Evolutionary conservation across 2,797 vertebrate genomes (phyloP).

Genomic region (Nothura maculosa): DNA sequence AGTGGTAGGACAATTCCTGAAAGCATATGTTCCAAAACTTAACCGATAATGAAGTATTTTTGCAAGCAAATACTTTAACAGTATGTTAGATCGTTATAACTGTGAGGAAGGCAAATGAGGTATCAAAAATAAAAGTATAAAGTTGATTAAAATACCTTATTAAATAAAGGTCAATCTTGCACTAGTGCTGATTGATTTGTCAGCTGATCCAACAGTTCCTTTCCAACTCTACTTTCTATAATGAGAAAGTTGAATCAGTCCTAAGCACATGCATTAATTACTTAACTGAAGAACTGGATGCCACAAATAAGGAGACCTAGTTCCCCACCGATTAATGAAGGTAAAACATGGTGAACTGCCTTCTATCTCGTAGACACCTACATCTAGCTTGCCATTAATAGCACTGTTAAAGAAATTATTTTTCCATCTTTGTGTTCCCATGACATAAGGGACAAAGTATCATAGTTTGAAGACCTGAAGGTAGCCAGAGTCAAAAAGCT

Average conservation of each 20-base stretch:
- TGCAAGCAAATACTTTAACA: not conserved
- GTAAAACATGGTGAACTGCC: not conserved
- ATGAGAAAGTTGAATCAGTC: slow-evolving; percentile 64
- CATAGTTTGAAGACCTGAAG: not conserved
- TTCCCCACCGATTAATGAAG: slow-evolving; percentile 33
- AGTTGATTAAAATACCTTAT: slow-evolving; percentile 68
- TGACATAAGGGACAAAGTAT: not conserved
- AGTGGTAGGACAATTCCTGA: not conserved
- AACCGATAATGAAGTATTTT: not conserved
- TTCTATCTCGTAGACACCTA: not conserved
- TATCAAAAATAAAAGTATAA: slow-evolving; percentile 20
- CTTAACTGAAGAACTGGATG: slow-evolving; percentile 1
- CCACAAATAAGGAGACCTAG: slow-evolving; percentile 5
- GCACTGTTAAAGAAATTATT: not conserved
- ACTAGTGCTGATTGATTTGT: slow-evolving; percentile 53
- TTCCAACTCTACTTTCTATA: slow-evolving; percentile 48
- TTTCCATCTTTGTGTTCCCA: not conserved
- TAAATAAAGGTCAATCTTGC: slow-evolving; percentile 64
- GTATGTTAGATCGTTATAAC: not conserved
- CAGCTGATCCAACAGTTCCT: slow-evolving; percentile 54
- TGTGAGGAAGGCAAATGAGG: slow-evolving; percentile 37
- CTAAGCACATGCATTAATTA: slow-evolving; percentile 60
- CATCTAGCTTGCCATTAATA: not conserved
- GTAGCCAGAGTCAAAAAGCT: not conserved
- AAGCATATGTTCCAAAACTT: not conserved